Evolutionary conservation across 2,888 invertebrate genomes (phyloP), one percentile per base, ranked within the genome.

Genomic region (Clunio marinus): DNA sequence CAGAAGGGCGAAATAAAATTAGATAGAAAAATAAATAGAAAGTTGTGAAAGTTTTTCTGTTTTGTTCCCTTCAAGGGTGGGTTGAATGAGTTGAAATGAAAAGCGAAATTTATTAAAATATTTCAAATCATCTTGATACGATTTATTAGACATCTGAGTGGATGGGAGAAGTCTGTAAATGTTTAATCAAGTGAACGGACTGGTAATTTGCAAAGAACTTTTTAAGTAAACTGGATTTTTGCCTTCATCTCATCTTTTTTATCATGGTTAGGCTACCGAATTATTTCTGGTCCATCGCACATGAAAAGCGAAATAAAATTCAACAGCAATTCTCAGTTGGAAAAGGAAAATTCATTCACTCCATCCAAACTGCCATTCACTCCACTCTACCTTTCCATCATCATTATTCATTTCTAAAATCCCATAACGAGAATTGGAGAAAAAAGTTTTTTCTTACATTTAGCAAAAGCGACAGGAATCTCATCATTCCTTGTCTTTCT

Each of bases 371-470:
- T 46, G 17, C 46, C 22, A n/a, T n/a, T n/a, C n/a, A n/a, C n/a
- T n/a, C n/a, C n/a, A n/a, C n/a, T 32, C 17, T 28, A 58, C 58
- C 58, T 58, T 58, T 58, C 58, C 22, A 58, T 58, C 58, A 58
- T 58, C 58, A 58, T 58, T 58, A 58, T 58, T 58, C 58, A 58
- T 58, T 28, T 20, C 32, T 15, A 17, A 17, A 28, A 24, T 32
- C 32, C 20, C 32, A 32, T n/a, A 32, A n/a, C 58, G 32, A 20
- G 58, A 58, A 27, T 58, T 20, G 28, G 24, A 25, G 15, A 10
- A 10, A 22, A 17, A 58, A 58, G 28, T 32, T 28, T 58, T 32
- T 10, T 46, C 20, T 17, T 7, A 20, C 46, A 46, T n/a, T n/a
- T n/a, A 20, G 25, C 22, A 25, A 20, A 22, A 24, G 55, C 55